Conservation (phyloP, 2,888 invertebrate species). For the Caenorhabditis parvicauda region DNA sequence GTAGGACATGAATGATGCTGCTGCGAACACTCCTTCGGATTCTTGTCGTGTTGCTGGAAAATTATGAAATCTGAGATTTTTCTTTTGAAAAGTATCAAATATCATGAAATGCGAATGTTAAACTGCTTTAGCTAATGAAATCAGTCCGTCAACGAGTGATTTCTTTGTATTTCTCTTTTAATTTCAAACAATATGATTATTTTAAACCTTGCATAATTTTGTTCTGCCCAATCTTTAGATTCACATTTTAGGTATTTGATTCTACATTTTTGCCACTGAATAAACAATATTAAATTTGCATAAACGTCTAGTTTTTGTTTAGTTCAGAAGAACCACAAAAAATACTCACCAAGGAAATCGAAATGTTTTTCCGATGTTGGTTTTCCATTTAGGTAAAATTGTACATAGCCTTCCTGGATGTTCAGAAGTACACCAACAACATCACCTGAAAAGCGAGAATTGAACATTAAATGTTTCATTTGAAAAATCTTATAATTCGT, state of each 20-base stretch:
- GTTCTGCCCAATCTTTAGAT: no score
- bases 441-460: constrained; percentile 69
- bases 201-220: no score
- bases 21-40: constrained; percentile 85
- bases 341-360: constrained; percentile 63
- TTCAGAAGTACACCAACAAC: constrained; percentile 82
- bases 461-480: no score
- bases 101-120: neutral
- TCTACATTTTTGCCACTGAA: no score
- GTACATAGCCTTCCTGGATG: constrained; percentile 73
- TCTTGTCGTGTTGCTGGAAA: constrained; percentile 14
- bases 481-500: no score
- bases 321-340: neutral
- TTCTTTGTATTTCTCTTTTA: neutral
- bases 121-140: neutral
- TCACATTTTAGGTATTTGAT: no score
- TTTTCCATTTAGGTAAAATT: constrained; percentile 81
- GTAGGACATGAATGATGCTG: constrained; percentile 93
- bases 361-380: constrained; percentile 72
- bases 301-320: no score
- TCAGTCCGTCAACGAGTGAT: neutral
- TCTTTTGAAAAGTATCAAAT: constrained; percentile 10
- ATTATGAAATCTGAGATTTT: constrained; percentile 15
- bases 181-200: no score
- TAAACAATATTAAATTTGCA: no score